Conservation (phyloP, 1,140 invertebrate species). For the Bombus haemorrhoidalis region DNA sequence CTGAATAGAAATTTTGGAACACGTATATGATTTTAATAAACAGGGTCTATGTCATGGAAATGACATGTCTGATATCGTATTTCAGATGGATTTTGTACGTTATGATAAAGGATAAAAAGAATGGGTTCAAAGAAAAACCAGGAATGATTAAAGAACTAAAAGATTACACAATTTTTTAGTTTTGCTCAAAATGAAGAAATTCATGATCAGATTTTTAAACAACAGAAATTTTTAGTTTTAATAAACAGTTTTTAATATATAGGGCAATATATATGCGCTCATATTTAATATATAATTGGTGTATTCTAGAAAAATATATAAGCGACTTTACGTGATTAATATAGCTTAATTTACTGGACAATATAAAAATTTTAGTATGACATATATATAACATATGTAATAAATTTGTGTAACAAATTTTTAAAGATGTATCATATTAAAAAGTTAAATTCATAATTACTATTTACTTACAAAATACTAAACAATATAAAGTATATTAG, state of each 20-base stretch:
- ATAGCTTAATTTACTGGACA: neutral
- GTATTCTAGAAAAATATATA: neutral
- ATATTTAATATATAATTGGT: neutral
- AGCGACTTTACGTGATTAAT: neutral
- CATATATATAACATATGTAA: neutral
- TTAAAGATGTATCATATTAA: neutral
- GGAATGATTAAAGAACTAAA: neutral
- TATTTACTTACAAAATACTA: neutral
- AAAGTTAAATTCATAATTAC: neutral
- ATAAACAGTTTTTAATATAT: neutral
- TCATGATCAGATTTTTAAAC: neutral
- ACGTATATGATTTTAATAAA: slow-evolving; percentile 37
- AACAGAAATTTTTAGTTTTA: neutral
- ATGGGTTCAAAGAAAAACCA: neutral
- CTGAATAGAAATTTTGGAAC: slow-evolving; percentile 47
- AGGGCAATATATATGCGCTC: neutral
- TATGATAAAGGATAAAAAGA: neutral
- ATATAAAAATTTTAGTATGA: neutral
- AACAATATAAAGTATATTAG: neutral
- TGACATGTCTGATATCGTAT: slow-evolving; percentile 15
- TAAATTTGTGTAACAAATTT: neutral
- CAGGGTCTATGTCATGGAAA: slow-evolving; percentile 45
- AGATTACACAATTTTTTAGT: neutral
- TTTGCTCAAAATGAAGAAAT: neutral
- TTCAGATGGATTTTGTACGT: neutral